Evolutionary conservation across 2,797 vertebrate genomes (phyloP).

Genomic region (Spinibarbus caldwelli): DNA sequence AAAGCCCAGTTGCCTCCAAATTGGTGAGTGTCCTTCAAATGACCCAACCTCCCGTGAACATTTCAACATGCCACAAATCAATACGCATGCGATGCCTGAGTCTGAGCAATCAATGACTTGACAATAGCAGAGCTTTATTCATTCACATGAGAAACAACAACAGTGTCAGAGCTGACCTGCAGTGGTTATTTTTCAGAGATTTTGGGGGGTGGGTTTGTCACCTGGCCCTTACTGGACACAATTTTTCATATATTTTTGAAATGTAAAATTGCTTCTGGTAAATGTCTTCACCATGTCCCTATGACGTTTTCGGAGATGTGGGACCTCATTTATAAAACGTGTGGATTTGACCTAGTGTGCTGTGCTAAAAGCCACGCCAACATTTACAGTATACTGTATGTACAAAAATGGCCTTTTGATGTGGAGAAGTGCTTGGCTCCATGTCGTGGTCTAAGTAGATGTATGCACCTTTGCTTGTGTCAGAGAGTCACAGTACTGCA

Average conservation of each 20-base stretch:
- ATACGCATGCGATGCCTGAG: constrained; percentile 27
- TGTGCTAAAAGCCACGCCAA: neutral
- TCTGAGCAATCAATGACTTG: constrained; percentile 36
- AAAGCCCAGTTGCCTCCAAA: constrained; percentile 42
- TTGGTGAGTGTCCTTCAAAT: constrained; percentile 48
- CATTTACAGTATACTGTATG: neutral
- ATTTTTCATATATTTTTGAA: neutral
- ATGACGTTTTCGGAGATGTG: neutral
- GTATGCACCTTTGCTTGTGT: neutral
- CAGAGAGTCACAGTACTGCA: neutral
- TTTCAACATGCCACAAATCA: constrained; percentile 46
- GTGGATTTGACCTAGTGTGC: neutral
- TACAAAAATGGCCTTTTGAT: neutral
- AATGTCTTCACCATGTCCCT: neutral
- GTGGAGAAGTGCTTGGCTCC: neutral
- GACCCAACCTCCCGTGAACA: constrained; percentile 24
- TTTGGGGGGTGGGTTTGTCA: no score
- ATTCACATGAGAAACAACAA: constrained; percentile 8
- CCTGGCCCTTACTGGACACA: no score
- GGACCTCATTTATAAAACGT: neutral
- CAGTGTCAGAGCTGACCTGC: constrained; percentile 6
- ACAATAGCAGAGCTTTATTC: constrained; percentile 25
- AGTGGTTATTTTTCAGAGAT: no score
- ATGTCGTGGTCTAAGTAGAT: neutral
- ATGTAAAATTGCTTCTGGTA: no score